Base-by-base conservation (phyloP, 2,797 vertebrate genomes). In the Synanceia verrucosa region DNA sequence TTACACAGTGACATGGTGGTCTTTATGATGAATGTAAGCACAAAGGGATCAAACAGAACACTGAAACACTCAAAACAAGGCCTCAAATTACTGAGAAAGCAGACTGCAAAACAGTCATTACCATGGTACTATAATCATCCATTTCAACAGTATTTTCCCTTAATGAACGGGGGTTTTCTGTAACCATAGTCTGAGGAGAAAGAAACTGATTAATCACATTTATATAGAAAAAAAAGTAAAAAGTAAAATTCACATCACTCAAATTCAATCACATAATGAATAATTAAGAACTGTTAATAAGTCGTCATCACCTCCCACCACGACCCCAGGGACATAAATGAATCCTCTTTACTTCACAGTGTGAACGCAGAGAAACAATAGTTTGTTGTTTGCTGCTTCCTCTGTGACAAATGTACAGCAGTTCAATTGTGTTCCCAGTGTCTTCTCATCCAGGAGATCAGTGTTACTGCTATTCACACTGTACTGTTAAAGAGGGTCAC, bases 301-400 rank as follows among this genome's bases (percentile, higher is more conserved):
- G 46, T 43, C 37, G 6, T 24, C 6, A 26, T 46, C 28, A 52
- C 36, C 50, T 74, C 24, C 18, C 11, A 58, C 24, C 14, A 52
- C 59, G 36, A 60, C 41, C 55, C 44, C 33, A 44, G 41, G 41
- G 57, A 70, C 55, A 73, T 29, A 55, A 78, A 62, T 55, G 34
- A 61, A 68, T 73, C 60, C 56, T 74, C 65, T 56, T 87, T 29
- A 53, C 68, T 73, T 79, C 43, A 61, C 31, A 75, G 48, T 44
- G 79, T 61, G 47, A 76, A 47, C 60, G 69, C 61, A 65, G 55
- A 52, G 33, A 28, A 39, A 90, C 85, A 89, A 85, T 85, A 39
- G 52, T 23, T 28, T 47, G 67, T 76, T 89, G 88, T 89, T 56
- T 2, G 31, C 33, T 48, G 70, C 58, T 89, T 88, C 82, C 76